These are phyloP conservation scores for Lepus townsendii DNA, from an alignment of 2,797 vertebrate species.

Conservation along the genomic window DNA sequence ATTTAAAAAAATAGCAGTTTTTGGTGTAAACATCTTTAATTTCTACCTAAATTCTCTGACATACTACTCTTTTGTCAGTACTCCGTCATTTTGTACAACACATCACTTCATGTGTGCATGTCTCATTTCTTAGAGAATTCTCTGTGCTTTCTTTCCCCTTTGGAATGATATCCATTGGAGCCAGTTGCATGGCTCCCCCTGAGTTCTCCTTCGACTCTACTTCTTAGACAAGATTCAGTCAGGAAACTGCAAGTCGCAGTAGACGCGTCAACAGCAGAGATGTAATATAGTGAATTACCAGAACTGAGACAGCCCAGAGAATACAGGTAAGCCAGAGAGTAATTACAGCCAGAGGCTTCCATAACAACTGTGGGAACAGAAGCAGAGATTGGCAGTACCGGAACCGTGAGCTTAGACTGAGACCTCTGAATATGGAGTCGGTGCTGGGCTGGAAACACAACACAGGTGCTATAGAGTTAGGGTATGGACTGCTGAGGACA, in stretches of 20 bases:
- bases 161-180: neutral
- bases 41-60: neutral
- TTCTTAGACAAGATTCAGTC: neutral
- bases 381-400: neutral
- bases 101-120: neutral
- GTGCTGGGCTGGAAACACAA: neutral
- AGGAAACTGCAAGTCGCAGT: neutral
- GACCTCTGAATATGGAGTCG: too few species aligned
- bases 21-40: neutral
- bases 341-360: neutral
- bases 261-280: neutral
- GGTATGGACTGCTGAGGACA: neutral
- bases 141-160: neutral
- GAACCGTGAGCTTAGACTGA: neutral
- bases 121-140: neutral
- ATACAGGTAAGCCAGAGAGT: neutral
- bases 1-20: neutral
- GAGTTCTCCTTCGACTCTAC: neutral
- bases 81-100: neutral
- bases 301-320: neutral
- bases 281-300: neutral
- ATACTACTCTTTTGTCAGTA: neutral
- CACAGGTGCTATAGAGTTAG: neutral
- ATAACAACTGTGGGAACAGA: neutral
- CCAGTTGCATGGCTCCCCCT: neutral